A percentile compares a stretch with the other conserved stretches of the same genome.
Evolutionary conservation across 2,888 invertebrate species (phyloP).

Genomic region (Agrilus mali): DNA sequence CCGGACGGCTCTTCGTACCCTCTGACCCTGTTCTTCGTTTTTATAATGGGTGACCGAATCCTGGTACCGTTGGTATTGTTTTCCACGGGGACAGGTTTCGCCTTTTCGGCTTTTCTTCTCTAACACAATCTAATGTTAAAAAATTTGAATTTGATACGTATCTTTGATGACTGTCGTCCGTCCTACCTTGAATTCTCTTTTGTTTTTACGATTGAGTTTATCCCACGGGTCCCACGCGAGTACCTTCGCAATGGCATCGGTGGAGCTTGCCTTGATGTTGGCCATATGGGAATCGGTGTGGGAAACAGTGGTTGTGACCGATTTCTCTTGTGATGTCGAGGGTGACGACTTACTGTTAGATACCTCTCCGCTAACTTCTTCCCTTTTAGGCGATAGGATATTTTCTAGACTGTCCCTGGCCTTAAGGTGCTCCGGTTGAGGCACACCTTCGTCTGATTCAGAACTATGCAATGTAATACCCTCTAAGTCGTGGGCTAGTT

Average conservation of each 20-base stretch:
- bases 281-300: slow-evolving; percentile 17
- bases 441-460: slow-evolving; percentile 15
- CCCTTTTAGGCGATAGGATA: slow-evolving; percentile 17
- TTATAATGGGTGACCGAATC: neutral
- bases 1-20: slow-evolving; percentile 1
- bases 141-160: neutral
- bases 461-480: too few species aligned
- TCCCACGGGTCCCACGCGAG: slow-evolving; percentile 27
- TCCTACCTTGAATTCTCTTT: slow-evolving; percentile 23
- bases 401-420: slow-evolving; percentile 27
- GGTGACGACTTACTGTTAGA: slow-evolving; percentile 15
- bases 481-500: too few species aligned
- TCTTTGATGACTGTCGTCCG: slow-evolving; percentile 1
- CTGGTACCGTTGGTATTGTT: slow-evolving; percentile 2
- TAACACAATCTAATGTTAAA: neutral
- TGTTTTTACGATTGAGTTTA: slow-evolving; percentile 23
- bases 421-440: slow-evolving; percentile 15
- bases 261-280: slow-evolving; percentile 6
- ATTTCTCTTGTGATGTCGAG: slow-evolving; percentile 13
- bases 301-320: slow-evolving; percentile 9
- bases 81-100: slow-evolving; percentile 12
- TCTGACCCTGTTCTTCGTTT: slow-evolving; percentile 1
- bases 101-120: slow-evolving; percentile 11
- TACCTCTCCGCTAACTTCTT: slow-evolving; percentile 14
- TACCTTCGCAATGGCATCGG: slow-evolving; percentile 17